Base-by-base conservation (phyloP, 2,113 vertebrate genomes). In the Calidris pugnax region DNA sequence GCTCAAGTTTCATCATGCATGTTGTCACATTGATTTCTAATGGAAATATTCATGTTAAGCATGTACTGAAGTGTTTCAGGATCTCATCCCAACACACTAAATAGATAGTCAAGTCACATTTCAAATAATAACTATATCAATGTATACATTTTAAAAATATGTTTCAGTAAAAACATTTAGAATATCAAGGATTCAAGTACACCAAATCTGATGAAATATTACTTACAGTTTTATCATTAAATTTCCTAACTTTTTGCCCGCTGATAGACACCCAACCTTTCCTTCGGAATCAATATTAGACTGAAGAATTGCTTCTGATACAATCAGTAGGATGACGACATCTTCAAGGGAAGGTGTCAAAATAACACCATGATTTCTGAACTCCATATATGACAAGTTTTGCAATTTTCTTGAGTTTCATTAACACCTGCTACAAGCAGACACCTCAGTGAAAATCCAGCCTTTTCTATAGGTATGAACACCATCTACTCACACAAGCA, bases 1-100 rank as follows among this genome's bases (percentile, higher is more conserved):
- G 90, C 95, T 96, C 48, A 85, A 91, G 55, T 94, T 96, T 96
- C 93, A 83, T 93, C 83, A 71, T 90, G 78, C 56, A 39, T 95
- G 92, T 94, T 92, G 87, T 88, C 85, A 86, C 82, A 67, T 86
- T 81, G 85, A 94, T 89, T 97, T 90, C 85, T 93, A 74, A 88
- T 86, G 41, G 68, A 94, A 94, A 55, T 90, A 95, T 30, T 83
- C 45, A 74, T 85, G 90, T 93, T 96, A 80, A 59, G 22, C 51
- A 86, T 78, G 78, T 77, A 88, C 50, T 59, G 23, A 91, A 95
- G 27, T 86, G 59, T 84, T 93, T 85, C 67, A 73, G 67, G 32
- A 77, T 91, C 85, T 62, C 55, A 68, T 89, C 63, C 59, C 67
- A 74, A 17, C 24, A n/a, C 10, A 77, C 13, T 71, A 53, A 77